These are phyloP conservation scores for Rutilus rutilus DNA, from an alignment of 2,113 vertebrate species.

Conservation along the genomic window DNA sequence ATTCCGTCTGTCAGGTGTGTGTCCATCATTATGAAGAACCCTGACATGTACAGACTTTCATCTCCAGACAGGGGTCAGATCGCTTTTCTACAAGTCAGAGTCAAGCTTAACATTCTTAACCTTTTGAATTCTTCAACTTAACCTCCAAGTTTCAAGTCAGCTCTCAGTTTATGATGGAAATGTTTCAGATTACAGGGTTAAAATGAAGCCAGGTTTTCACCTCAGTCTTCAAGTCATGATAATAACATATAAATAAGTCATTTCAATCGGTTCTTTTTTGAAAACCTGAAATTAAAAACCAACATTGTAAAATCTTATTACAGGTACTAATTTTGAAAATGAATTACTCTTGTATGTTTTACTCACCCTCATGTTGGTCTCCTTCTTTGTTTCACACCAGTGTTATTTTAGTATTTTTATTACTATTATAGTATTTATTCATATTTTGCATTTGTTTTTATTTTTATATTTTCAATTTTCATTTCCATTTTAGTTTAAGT, in stretches of 20 bases:
- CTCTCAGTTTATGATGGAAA: constrained; percentile 7
- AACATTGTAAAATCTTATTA: not conserved
- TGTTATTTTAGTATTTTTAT: not conserved
- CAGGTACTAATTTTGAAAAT: too few relatives aligned
- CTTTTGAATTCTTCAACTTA: not conserved
- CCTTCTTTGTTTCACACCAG: not conserved
- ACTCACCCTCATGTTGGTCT: not conserved
- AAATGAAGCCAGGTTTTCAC: not conserved
- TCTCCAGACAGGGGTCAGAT: constrained; percentile 11
- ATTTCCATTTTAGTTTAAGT: not conserved
- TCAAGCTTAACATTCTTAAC: constrained; percentile 19
- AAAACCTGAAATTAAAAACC: not conserved
- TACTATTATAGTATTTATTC: not conserved
- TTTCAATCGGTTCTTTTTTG: not conserved
- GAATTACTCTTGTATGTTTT: not conserved
- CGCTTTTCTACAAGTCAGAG: not conserved
- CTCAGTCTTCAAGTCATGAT: not conserved
- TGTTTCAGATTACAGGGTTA: not conserved
- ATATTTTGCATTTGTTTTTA: not conserved
- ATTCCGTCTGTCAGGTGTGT: constrained; percentile 63
- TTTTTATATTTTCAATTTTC: not conserved
- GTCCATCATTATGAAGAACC: not conserved
- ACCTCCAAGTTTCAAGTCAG: constrained; percentile 17
- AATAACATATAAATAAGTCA: not conserved
- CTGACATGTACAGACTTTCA: constrained; percentile 18